A percentile compares a stretch with the other conserved stretches of the same genome.
Evolutionary conservation across 1,140 invertebrate species (phyloP).

Genomic region (Atta texana): DNA sequence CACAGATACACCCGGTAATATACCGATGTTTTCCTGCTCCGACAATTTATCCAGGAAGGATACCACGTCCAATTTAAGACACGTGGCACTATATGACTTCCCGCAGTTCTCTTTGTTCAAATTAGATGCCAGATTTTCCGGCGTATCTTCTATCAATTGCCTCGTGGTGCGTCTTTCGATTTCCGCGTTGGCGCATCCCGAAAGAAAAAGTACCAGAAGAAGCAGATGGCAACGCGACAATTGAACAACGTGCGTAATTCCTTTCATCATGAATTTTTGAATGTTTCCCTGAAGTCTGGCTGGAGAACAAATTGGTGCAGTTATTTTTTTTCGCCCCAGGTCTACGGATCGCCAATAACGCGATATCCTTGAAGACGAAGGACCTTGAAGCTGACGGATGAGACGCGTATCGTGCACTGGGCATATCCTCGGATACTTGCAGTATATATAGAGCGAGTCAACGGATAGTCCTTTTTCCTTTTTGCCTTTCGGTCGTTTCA

Average conservation of each 20-base stretch:
- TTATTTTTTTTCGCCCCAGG: slow-evolving; percentile 27
- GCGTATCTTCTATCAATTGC: slow-evolving; percentile 80
- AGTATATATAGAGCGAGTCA: slow-evolving; percentile 85
- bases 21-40: slow-evolving; percentile 88
- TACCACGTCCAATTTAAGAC: slow-evolving; percentile 93
- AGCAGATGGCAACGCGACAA: slow-evolving; percentile 52
- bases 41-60: slow-evolving; percentile 91
- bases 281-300: neutral
- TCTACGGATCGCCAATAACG: slow-evolving; percentile 44
- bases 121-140: slow-evolving; percentile 71
- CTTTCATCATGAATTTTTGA: slow-evolving; percentile 54
- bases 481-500: slow-evolving; percentile 82
- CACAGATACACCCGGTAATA: slow-evolving; percentile 91
- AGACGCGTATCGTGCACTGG: slow-evolving; percentile 83
- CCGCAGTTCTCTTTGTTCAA: slow-evolving; percentile 88
- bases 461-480: slow-evolving; percentile 82
- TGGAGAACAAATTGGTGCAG: slow-evolving; percentile 14
- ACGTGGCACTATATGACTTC: slow-evolving; percentile 91
- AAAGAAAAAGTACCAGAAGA: slow-evolving; percentile 59
- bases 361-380: slow-evolving; percentile 53
- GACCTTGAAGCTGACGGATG: slow-evolving; percentile 72
- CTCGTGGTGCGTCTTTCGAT: slow-evolving; percentile 79
- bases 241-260: slow-evolving; percentile 26
- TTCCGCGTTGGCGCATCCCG: slow-evolving; percentile 73
- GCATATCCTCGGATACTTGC: slow-evolving; percentile 80